Percentiles rank a stretch among this genome's conserved stretches.
Evolutionary conservation across 2,113 vertebrate genomes (phyloP).

Genomic region (Coptodon bakossiorum): DNA sequence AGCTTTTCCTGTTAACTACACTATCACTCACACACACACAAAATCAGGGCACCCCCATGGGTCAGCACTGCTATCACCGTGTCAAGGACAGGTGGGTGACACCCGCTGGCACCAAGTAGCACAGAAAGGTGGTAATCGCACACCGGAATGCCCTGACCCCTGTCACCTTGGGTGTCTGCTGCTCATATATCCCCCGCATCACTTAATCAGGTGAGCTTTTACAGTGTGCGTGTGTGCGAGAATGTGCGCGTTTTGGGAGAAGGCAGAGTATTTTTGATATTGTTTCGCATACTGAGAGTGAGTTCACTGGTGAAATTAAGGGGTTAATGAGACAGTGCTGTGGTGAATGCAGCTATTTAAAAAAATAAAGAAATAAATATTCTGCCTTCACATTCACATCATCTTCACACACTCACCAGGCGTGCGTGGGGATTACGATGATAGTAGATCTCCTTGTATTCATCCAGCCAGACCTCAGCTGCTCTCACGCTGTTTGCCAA

Average conservation of each 20-base stretch:
- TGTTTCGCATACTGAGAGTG: not conserved
- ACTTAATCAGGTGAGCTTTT: slow-evolving; percentile 49
- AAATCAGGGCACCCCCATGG: not conserved
- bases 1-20: slow-evolving; percentile 52
- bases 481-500: slow-evolving; percentile 93
- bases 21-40: not conserved
- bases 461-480: slow-evolving; percentile 97
- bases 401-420: slow-evolving; percentile 73
- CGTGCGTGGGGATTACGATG: slow-evolving; percentile 89
- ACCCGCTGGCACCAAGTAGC: slow-evolving; percentile 6
- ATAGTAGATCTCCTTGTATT: slow-evolving; percentile 90
- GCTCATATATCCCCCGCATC: slow-evolving; percentile 44
- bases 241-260: not conserved
- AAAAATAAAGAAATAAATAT: not conserved
- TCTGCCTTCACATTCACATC: not conserved
- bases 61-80: not conserved
- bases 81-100: slow-evolving; percentile 50
- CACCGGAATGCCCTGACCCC: slow-evolving; percentile 42
- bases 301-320: not conserved
- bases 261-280: not conserved
- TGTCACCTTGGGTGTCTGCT: slow-evolving; percentile 56
- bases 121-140: slow-evolving; percentile 60
- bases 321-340: not conserved
- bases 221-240: not conserved
- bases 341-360: not conserved